These are phyloP conservation scores for Enteromius trimaculatus DNA, from an alignment of 2,797 vertebrate species.

Conservation along the genomic window DNA sequence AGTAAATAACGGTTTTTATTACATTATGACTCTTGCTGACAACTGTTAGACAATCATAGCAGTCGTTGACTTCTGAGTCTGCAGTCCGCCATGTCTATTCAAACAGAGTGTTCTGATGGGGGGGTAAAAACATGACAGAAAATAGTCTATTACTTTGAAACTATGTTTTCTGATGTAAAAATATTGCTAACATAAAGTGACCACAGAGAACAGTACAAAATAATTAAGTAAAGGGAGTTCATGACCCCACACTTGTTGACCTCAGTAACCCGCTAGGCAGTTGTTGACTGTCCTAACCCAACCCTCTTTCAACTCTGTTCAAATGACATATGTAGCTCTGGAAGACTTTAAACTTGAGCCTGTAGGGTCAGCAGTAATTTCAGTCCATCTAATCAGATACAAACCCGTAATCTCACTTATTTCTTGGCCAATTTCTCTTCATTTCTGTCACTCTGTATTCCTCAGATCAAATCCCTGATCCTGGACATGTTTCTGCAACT, in stretches of 20 bases:
- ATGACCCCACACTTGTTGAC: neutral
- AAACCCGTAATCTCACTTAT: conserved; percentile 65
- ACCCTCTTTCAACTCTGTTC: neutral
- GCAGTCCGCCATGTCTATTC: neutral
- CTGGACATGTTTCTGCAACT: conserved; percentile 34
- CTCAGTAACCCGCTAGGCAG: neutral
- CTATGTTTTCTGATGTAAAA: neutral
- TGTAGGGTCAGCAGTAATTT: neutral
- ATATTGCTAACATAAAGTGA: neutral
- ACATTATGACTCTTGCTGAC: too few species aligned
- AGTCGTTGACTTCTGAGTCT: neutral
- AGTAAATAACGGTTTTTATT: neutral
- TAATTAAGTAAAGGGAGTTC: neutral
- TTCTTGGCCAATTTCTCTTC: conserved; percentile 61
- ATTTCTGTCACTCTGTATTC: conserved; percentile 58
- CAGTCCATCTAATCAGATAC: conserved; percentile 21
- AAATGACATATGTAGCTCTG: neutral
- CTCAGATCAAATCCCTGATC: conserved; percentile 62
- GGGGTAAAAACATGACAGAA: neutral
- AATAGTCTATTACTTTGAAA: neutral
- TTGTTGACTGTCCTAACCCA: conserved; percentile 1
- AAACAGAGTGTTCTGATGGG: neutral
- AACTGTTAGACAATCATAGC: neutral
- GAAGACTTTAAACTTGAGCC: neutral
- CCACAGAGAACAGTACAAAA: neutral